Base-by-base conservation (phyloP, 1,140 invertebrate species). In the Drosophila melanica region DNA sequence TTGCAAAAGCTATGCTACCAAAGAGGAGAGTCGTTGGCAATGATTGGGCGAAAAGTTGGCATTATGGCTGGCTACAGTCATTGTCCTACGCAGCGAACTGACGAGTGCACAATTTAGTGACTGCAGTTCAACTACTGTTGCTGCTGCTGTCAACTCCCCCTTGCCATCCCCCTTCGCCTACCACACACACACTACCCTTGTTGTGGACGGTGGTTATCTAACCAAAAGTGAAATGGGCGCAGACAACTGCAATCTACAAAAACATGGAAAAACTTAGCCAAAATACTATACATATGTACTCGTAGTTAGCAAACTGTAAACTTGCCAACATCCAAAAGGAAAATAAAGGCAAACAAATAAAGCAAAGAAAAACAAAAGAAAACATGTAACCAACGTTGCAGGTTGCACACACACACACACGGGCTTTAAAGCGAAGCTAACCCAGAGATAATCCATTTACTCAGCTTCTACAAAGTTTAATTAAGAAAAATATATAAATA, bases 261-360 rank as follows among this genome's bases (percentile, higher is more conserved):
- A 72, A 65, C 75, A 81, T 79, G 79, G 55, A 70, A 73, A 87
- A 87, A 64, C 60, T 73, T 69, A 42, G 57, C 42, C 60, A 66
- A 85, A 77, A 85, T 53, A 86, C 64, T 71, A 81, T 76, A 82
- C 65, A 79, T 73, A 73, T 69, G 71, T 64, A 73, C 41, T 79
- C 58, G 79, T 41, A 76, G 76, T 82, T 87, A 89, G 81, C 82
- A 87, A 89, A 82, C 82, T 89, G 82, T 68, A 79, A 87, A 87
- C 79, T 87, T 87, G 79, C 70, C 79, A 89, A 86, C 79, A 75
- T 70, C 50, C 65, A 63, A 82, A 65, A 67, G 48, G 62, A 70
- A 54, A 45, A 62, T 45, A 30, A 53, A 53, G 35, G 33, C 57
- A 66, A 86, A 54, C 50, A 82, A 87, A 76, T 70, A 76, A 70